Evolutionary conservation across 2,797 vertebrate species (phyloP), one percentile per base, ranked within the genome.

Genomic region (Geotrypetes seraphini): DNA sequence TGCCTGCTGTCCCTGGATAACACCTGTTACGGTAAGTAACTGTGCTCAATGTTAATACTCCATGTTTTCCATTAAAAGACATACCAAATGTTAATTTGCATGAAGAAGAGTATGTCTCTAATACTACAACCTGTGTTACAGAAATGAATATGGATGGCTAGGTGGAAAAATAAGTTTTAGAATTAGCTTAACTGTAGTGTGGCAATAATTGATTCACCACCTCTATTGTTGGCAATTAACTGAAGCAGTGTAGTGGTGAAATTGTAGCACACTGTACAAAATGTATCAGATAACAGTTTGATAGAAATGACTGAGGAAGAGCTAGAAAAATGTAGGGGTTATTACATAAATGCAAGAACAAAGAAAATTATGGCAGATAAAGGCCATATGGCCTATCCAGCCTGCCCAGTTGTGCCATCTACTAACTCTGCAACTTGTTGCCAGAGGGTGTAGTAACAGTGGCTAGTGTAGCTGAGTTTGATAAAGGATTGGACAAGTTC

Each of bases 161-260:
- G 43, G 60, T 59, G 54, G 60, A 69, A 53, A 60, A 58, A 59
- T 47, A 52, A 68, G 32, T 33, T 23, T 29, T 32, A 25, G 30
- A 39, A 25, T 56, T 56, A 54, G 26, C 3, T 36, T 50, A 50
- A 56, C 42, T 48, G 44, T 43, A 41, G 31, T 50, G 35, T 45
- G 57, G 25, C 24, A 46, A 37, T 25, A 15, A 40, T 48, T 53
- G 52, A 42, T 47, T 43, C 52, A 55, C 41, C 32, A 50, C 38
- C 31, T 50, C 47, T 45, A 28, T 16, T 57, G 39, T 25, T 26
- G 16, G 25, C 54, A 39, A 49, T 58, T 57, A 51, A 43, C 12
- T 34, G 32, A 35, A 44, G 36, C 3, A 28, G 26, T 46, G 21
- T 12, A 0, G 2, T 37, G 16, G 60, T 19, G 28, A 50, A 49